Conservation (phyloP, 2,797 vertebrate species). For the Squalus acanthias region DNA sequence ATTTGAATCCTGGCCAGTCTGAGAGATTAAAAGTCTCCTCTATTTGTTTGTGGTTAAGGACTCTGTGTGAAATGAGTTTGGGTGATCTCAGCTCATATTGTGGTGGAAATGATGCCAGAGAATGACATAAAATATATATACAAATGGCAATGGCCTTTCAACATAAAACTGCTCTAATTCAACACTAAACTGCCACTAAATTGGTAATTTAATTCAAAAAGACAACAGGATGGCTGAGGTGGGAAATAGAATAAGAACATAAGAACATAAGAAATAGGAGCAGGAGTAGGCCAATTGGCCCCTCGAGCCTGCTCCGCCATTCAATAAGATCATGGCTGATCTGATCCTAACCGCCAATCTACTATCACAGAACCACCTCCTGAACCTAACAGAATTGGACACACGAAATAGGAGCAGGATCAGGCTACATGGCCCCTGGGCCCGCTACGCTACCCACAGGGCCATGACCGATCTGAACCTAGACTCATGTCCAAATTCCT, state of each 20-base stretch:
- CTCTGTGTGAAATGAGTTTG: neutral
- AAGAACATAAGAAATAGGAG: no score
- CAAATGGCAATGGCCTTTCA: neutral
- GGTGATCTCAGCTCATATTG: neutral
- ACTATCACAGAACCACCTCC: no score
- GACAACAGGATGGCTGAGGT: neutral
- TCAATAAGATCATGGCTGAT: no score
- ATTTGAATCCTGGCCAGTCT: neutral
- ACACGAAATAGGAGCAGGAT: no score
- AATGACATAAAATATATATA: neutral
- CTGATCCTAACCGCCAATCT: no score
- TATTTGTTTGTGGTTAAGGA: neutral
- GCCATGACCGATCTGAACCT: no score
- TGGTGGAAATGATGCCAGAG: neutral
- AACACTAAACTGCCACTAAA: neutral
- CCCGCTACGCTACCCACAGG: no score
- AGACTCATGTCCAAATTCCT: no score
- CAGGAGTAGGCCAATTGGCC: no score
- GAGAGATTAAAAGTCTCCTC: neutral
- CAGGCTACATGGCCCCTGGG: no score
- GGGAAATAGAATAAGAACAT: neutral
- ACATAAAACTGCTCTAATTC: neutral
- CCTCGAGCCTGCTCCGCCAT: no score
- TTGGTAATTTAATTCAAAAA: neutral
- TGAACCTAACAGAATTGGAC: no score